Base-by-base conservation (phyloP, 1,140 invertebrate genomes). In the Musca domestica region DNA sequence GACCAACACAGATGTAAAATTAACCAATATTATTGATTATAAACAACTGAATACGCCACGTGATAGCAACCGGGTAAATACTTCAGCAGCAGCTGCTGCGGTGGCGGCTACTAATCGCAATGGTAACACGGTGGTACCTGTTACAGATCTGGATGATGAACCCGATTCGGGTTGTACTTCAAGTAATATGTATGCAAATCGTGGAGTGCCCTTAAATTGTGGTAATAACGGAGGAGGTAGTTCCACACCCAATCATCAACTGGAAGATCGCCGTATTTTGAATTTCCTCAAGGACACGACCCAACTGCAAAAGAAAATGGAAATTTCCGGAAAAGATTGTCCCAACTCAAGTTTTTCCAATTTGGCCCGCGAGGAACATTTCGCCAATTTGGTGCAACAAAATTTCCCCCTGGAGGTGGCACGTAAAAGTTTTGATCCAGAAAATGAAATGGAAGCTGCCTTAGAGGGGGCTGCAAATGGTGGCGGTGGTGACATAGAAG, bases 271-370 rank as follows among this genome's bases (percentile, higher is more conserved):
- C 14, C 72, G 80, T 9, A 82, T 82, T 63, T 73, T 81, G 19
- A 81, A 80, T 70, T 82, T 82, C 46, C 71, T 82, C 4, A 82
- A 82, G 69, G 80, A 82, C 63, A 81, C 80, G 5, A 78, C 80
- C 9, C 80, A 82, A 66, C 52, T 79, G 52, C 80, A 82, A 54
- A 82, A 81, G 70, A 82, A 82, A 66, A 61, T 82, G 14, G 80
- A 82, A 68, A 73, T 80, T 10, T 74, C 70, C 7, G 77, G 78
- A 17, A 73, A 78, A 23, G 79, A 81, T 51, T 81, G 78, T 68
- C 79, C 77, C 46, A 81, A 81, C 61, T 74, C 80, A 6, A 81
- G 78, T 47, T 81, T 82, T 67, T 81, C 80, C 2, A 81, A 78
- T 64, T 66, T 82, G 58, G 80, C 80, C 7, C 73, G 78, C 0